Evolutionary conservation across 2,113 vertebrate species (phyloP), one percentile per base, ranked within the genome.

Genomic region (Grallaria varia): DNA sequence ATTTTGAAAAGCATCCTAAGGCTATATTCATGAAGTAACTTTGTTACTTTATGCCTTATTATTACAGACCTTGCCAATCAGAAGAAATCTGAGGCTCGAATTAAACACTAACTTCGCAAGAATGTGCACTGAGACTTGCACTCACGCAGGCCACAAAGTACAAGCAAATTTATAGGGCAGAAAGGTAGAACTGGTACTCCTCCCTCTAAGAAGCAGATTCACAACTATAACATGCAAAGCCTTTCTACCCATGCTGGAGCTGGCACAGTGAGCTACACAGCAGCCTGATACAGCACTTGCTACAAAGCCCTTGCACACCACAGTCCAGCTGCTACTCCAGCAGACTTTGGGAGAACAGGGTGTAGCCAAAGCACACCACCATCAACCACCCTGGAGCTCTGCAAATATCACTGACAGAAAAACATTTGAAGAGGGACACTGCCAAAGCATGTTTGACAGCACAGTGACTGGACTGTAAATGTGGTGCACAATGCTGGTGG

Each of bases 401-500:
- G n/a, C 4, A 31, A 78, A 45, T 15, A 42, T 0, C 52, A 17
- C 37, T 44, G 35, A 72, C 10, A 80, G 39, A 83, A 58, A 76
- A 83, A 40, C 17, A 53, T 28, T 50, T 69, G 22, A 45, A 66
- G 21, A 40, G 24, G 18, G 33, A 76, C 28, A 63, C 28, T 22
- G n/a, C 20, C 49, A 14, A 33, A 11, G 52, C 12, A 5, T 8
- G 78, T 24, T 13, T 72, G 63, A 63, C 3, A 63, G 39, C 21
- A 45, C 19, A 72, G 17, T 4, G 16, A 68, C 35, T 9, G 8
- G 16, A 14, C 11, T 92, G 75, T 31, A 68, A 10, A 47, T 13
- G 12, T 16, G 22, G 11, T 33, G 33, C 44, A 50, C 56, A 71
- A 21, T 2, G 3, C 1, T 45, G 71, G 58, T 0, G 0, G 16